Percentiles rank a stretch among this genome's conserved stretches.
phyloP scores from a whole-genome alignment of 2,113 vertebrate genomes.

The Elgaria multicarinata region DNA sequence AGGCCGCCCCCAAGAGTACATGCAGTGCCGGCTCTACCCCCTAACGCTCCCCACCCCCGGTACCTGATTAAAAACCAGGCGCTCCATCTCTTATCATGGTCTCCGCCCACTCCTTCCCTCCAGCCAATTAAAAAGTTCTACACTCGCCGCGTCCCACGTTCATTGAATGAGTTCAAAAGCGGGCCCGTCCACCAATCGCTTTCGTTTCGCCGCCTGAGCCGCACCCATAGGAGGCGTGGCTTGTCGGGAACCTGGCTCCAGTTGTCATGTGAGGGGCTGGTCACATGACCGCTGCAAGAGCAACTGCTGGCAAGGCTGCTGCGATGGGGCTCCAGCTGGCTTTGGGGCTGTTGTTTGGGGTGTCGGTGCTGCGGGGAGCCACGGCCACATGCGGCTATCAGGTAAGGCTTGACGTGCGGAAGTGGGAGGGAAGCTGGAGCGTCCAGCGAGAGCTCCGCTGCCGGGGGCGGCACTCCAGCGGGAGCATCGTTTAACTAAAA shows the following conservation, averaged over 20 bases:
- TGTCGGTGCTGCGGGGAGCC: not conserved
- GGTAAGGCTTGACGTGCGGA: not conserved
- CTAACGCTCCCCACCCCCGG: not conserved
- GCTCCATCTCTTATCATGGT: not conserved
- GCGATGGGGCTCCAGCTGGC: not conserved
- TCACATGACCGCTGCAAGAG: slow-evolving; percentile 16
- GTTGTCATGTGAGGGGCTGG: not conserved
- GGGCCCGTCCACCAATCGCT: accelerated
- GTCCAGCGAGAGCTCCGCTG: not conserved
- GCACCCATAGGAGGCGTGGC: accelerated
- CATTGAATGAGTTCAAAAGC: not conserved
- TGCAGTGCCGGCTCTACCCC: not conserved
- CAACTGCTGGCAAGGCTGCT: not conserved
- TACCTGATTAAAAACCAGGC: not conserved
- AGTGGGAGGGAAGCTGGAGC: too few species aligned
- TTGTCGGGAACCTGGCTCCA: accelerated
- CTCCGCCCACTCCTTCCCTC: not conserved
- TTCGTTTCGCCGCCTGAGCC: accelerated
- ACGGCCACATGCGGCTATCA: not conserved
- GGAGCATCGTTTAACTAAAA: too few species aligned
- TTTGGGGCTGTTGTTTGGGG: not conserved
- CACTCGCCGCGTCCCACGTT: too few species aligned
- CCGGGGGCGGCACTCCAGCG: too few species aligned
- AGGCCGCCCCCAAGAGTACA: too few species aligned
- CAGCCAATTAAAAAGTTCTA: not conserved